Evolutionary conservation across 2,888 invertebrate genomes (phyloP), one percentile per base, ranked within the genome.

Genomic region (Ennomos erosarius): DNA sequence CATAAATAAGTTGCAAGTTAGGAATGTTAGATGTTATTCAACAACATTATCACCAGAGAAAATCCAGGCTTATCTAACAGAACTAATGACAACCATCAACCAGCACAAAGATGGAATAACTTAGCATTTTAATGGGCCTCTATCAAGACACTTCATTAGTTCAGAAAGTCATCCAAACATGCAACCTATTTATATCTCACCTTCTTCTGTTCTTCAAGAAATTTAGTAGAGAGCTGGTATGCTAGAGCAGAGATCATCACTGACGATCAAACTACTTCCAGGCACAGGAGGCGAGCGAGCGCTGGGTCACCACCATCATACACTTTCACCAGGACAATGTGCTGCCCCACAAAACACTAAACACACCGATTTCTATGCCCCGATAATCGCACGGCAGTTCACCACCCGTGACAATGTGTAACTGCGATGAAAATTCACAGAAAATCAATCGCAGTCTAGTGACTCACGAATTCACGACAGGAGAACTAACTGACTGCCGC

Each of bases 171-270:
- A 36, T 9, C 39, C 11, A 11, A 38, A 42, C 34, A 42, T 10
- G 26, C 38, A 16, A 16, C 37, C n/a, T 34, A 37, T 6, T 33
- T 34, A 42, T 26, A 45, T 45, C 36, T 54, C 10, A 60, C 59
- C 59, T 51, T 34, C 85, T 90, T 89, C 62, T 87, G 81, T 72
- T 91, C 88, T 67, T 89, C 89, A 46, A 87, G 69, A 73, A 91
- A 92, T 67, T 84, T 87, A 39, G 85, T 85, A 56, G 91, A 92
- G 62, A 92, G 79, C 72, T 89, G 84, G 69, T 91, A 90, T 11
- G 91, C 88, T 65, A 92, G 70, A 10, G 83, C 84, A 38, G 89
- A 87, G 78, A 91, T 88, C 91, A 92, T 92, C 70, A 81, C 85
- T 81, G 57, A 52, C 43, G 44, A 59, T 57, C 52, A 10, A 13